Evolutionary conservation across 2,113 vertebrate genomes (phyloP).

Genomic region (Morphnarchus princeps): DNA sequence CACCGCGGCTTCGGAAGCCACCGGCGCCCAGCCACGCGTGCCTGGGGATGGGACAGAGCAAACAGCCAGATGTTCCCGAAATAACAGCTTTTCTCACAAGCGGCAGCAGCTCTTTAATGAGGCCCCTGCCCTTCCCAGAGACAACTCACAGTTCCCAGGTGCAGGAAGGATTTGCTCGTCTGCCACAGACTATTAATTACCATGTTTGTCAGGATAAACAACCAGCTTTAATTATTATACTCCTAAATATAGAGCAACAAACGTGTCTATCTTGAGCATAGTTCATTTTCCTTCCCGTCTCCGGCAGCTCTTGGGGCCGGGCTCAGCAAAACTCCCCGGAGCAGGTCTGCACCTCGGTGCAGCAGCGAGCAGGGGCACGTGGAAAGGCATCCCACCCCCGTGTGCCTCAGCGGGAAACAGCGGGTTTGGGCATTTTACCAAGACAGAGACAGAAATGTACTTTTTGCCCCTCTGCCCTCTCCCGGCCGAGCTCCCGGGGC

Average conservation of each 20-base stretch:
- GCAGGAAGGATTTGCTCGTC: constrained; percentile 12
- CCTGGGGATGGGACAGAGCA: neutral
- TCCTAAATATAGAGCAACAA: constrained; percentile 53
- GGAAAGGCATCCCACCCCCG: neutral
- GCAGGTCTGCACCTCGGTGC: neutral
- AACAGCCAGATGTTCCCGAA: neutral
- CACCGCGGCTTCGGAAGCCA: neutral
- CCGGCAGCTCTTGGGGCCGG: neutral
- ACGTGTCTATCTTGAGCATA: neutral
- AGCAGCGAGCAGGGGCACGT: neutral
- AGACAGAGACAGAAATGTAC: neutral
- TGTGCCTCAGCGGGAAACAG: neutral
- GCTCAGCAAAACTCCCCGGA: neutral
- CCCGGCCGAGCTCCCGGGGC: accelerated
- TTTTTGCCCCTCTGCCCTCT: neutral
- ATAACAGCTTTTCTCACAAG: neutral
- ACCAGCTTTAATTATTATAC: constrained; percentile 30
- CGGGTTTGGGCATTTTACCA: neutral
- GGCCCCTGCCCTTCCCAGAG: neutral
- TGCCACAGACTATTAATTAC: constrained; percentile 42
- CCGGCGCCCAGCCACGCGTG: too few species aligned
- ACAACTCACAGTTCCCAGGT: neutral
- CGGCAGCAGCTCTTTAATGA: neutral
- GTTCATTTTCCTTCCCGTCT: constrained; percentile 34
- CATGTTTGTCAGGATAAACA: constrained; percentile 41